Conservation (phyloP, 2,797 vertebrate genomes). For the Melanotaenia trifasciata region DNA sequence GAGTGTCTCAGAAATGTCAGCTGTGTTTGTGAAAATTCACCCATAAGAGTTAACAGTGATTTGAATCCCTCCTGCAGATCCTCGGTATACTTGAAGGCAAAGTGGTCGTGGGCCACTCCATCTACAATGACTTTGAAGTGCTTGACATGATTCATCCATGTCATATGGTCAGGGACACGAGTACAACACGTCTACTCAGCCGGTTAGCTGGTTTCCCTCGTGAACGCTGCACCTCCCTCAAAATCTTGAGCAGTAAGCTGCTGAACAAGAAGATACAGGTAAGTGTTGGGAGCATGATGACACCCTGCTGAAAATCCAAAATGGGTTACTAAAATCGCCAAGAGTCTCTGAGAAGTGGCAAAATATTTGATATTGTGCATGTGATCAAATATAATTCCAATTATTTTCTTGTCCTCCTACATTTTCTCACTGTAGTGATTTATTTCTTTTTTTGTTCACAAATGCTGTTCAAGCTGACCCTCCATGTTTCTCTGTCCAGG, state of each 20-base stretch:
- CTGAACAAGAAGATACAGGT: slow-evolving; percentile 93
- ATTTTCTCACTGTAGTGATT: not conserved
- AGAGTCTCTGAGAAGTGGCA: not conserved
- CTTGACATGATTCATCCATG: slow-evolving; percentile 85
- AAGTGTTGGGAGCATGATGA: slow-evolving; percentile 1
- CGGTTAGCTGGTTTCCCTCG: slow-evolving; percentile 70
- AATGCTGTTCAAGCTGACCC: too few relatives aligned
- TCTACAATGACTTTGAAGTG: slow-evolving; percentile 91
- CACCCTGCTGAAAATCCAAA: not conserved
- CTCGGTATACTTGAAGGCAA: slow-evolving; percentile 88
- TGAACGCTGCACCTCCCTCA: slow-evolving; percentile 82
- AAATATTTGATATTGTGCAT: not conserved
- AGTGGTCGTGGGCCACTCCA: slow-evolving; percentile 91
- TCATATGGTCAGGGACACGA: slow-evolving; percentile 90
- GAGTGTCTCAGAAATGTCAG: not conserved
- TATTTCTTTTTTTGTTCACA: too few relatives aligned
- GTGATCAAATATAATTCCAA: not conserved
- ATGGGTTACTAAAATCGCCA: not conserved
- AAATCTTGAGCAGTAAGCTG: slow-evolving; percentile 84
- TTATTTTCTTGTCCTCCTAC: not conserved
- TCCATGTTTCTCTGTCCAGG: slow-evolving; percentile 68
- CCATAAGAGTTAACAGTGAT: not conserved
- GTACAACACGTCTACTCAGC: slow-evolving; percentile 76
- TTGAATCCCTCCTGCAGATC: slow-evolving; percentile 80
- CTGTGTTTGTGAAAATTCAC: not conserved